A percentile compares a stretch with the other conserved stretches of the same genome.
phyloP scores from a whole-genome alignment of 2,888 invertebrate species.

The Dryobotodes eremita region DNA sequence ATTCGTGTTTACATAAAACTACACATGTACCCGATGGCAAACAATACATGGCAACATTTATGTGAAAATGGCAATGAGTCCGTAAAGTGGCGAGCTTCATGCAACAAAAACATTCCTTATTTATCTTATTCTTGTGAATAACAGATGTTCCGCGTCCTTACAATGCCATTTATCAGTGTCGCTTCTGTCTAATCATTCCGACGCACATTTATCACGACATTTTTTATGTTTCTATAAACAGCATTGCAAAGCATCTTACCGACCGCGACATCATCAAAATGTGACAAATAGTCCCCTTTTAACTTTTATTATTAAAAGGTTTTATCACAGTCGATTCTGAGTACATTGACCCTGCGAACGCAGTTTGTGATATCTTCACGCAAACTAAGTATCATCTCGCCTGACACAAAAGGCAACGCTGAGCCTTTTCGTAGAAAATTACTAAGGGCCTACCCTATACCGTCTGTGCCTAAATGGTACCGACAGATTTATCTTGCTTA shows the following conservation, averaged over 20 bases:
- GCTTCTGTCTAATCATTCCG: constrained; percentile 82
- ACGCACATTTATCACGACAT: constrained; percentile 81
- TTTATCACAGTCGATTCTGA: constrained; percentile 15
- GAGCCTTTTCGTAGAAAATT: constrained; percentile 55
- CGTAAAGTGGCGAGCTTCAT: constrained; percentile 69
- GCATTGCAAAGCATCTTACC: constrained; percentile 61
- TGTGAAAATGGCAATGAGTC: constrained; percentile 70
- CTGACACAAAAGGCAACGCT: constrained; percentile 50
- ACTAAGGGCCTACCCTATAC: constrained; percentile 42
- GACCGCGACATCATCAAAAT: constrained; percentile 49
- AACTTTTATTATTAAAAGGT: constrained; percentile 45
- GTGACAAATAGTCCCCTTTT: constrained; percentile 52
- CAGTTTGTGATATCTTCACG: constrained; percentile 35
- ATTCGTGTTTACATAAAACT: constrained; percentile 36
- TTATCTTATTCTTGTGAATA: constrained; percentile 84
- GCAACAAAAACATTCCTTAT: constrained; percentile 78
- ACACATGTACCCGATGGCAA: constrained; percentile 18
- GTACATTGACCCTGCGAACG: constrained; percentile 18
- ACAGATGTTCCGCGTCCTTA: constrained; percentile 81
- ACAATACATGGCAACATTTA: constrained; percentile 63
- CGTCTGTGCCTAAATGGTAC: constrained; percentile 52
- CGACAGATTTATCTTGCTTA: constrained; percentile 57
- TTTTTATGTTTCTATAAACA: constrained; percentile 68
- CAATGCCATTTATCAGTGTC: constrained; percentile 83
- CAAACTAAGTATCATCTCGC: constrained; percentile 41